Percentiles rank a stretch among this genome's conserved stretches.
phyloP scores from a whole-genome alignment of 2,113 vertebrate species.

The Myotis yumanensis region DNA sequence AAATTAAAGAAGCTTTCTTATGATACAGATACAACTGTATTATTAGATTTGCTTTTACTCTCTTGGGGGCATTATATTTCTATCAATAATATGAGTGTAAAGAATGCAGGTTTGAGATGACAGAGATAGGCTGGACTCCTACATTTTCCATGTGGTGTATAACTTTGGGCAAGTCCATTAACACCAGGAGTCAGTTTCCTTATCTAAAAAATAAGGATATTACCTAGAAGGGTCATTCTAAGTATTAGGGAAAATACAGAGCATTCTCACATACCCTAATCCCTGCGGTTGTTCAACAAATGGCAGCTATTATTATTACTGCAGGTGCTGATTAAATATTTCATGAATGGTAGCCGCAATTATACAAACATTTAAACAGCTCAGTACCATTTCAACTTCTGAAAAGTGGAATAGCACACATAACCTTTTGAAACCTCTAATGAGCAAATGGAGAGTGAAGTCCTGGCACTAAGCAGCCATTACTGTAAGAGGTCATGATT shows the following conservation, averaged over 20 bases:
- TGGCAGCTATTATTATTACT: not conserved
- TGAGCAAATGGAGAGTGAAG: slow-evolving; percentile 46
- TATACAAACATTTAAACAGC: not conserved
- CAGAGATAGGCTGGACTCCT: not conserved
- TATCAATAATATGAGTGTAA: not conserved
- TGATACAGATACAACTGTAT: not conserved
- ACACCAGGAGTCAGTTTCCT: not conserved
- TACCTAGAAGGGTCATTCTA: not conserved
- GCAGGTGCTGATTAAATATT: not conserved
- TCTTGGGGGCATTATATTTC: no score
- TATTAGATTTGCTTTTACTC: not conserved
- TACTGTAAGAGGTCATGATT: slow-evolving; percentile 64
- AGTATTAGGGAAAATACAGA: not conserved
- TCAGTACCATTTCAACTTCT: slow-evolving; percentile 19
- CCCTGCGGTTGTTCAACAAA: not conserved
- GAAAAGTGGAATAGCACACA: slow-evolving; percentile 7
- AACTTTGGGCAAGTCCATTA: not conserved
- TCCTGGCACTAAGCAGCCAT: slow-evolving; percentile 66
- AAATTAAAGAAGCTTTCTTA: not conserved
- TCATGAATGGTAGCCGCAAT: not conserved
- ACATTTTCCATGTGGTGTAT: not conserved
- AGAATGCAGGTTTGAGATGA: not conserved
- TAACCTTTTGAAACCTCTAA: slow-evolving; percentile 37
- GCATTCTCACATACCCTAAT: not conserved
- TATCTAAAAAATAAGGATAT: not conserved